Evolutionary conservation across 2,888 invertebrate species (phyloP).

Genomic region (Drosophila fungiperda): DNA sequence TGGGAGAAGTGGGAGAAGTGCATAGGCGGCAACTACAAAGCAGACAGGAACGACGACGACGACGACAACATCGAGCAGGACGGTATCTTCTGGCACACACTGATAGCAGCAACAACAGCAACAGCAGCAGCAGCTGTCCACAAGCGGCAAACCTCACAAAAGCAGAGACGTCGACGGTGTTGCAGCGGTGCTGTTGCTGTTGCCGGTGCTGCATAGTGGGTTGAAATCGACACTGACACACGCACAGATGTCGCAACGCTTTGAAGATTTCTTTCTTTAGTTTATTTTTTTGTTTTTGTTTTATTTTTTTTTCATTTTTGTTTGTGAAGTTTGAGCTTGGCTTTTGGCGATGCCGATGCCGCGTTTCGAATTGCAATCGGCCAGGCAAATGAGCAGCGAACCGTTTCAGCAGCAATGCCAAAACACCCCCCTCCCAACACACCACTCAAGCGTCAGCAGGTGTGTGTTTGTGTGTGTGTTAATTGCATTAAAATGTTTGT

Average conservation of each 20-base stretch:
- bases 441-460: constrained; percentile 20
- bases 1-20: constrained; percentile 44
- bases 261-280: constrained; percentile 36
- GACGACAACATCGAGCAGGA: constrained; percentile 55
- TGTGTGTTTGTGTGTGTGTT: constrained; percentile 75
- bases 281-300: constrained; percentile 3
- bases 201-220: constrained; percentile 51
- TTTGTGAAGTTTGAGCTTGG: constrained; percentile 54
- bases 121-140: constrained; percentile 10
- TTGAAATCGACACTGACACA: constrained; percentile 67
- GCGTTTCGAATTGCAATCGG: constrained; percentile 73
- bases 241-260: constrained; percentile 56
- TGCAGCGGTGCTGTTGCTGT: constrained; percentile 7
- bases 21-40: constrained; percentile 72
- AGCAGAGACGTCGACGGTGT: constrained; percentile 15
- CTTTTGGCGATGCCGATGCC: constrained; percentile 57
- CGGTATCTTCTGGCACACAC: constrained; percentile 67
- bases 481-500: constrained; percentile 84
- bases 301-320: constrained; percentile 18
- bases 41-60: constrained; percentile 41
- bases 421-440: background rate
- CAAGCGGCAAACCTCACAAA: constrained; percentile 71
- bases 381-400: constrained; percentile 73
- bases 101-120: constrained; percentile 60
- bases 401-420: constrained; percentile 25